Evolutionary conservation across 2,113 vertebrate species (phyloP).

Genomic region (Oreochromis spilurus): DNA sequence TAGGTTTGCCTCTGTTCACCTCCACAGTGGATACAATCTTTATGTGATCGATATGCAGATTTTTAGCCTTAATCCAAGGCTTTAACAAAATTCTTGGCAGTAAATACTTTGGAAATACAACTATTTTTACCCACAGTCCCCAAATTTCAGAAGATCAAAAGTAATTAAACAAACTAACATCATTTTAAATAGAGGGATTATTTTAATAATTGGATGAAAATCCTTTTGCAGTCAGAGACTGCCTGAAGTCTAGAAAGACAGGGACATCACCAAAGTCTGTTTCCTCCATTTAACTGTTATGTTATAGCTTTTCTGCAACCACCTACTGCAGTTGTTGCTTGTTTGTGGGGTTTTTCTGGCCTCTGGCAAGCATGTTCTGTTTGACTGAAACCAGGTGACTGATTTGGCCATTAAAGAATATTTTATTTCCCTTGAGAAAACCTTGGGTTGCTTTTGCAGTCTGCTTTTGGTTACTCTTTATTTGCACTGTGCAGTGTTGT

Average conservation of each 20-base stretch:
- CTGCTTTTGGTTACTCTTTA: not conserved
- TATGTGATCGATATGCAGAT: not conserved
- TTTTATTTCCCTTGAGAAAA: not conserved
- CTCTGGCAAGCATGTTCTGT: not conserved
- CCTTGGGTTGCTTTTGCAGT: not conserved
- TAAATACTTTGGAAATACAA: not conserved
- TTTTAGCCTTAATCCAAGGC: not conserved
- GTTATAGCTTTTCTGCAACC: not conserved
- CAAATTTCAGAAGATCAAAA: not conserved
- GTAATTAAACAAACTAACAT: not conserved
- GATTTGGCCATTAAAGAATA: not conserved
- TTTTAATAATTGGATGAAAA: not conserved
- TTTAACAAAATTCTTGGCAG: not conserved
- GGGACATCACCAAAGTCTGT: not conserved
- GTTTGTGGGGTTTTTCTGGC: not conserved
- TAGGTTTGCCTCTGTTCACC: not conserved
- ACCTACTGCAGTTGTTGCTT: not conserved
- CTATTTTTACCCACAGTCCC: not conserved
- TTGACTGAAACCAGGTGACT: not conserved
- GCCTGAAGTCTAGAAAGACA: not conserved
- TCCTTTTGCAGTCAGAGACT: not conserved
- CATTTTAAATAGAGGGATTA: not conserved
- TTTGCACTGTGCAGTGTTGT: not conserved
- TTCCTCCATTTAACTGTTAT: not conserved
- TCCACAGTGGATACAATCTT: not conserved